Evolutionary conservation across 2,797 vertebrate genomes (phyloP), one percentile per base, ranked within the genome.

Genomic region (Eidolon dupreanum): DNA sequence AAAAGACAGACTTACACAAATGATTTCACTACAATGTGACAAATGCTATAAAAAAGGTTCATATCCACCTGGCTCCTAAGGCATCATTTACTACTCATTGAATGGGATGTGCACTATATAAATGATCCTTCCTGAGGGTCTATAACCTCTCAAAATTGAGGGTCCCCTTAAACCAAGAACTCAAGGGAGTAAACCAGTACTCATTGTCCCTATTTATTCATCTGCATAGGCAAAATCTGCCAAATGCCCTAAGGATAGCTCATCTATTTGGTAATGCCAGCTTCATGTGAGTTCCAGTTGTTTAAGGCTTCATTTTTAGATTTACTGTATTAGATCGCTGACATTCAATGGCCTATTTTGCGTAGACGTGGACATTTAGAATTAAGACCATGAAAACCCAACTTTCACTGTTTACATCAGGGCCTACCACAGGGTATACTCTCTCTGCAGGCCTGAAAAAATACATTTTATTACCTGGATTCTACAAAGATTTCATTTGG

Each of bases 191-290:
- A 57, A 85, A 78, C 73, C 31, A 81, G 71, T 68, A 33, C 75
- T 94, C 77, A 90, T 0, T 36, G 77, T 66, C 38, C 16, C 68
- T 85, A 55, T 8, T 95, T 75, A 79, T 93, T 57, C 88, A 86
- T 87, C 96, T 97, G 92, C 81, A 33, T 7, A 33, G 88, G 49
- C 57, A 84, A 81, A 94, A 71, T 77, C 46, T 94, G 70, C 89
- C 87, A 75, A 73, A 57, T 24, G 68, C 49, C 92, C 53, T 28
- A 11, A 77, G 91, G 82, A 22, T 13, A 28, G 66, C 55, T 46
- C 20, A 22, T 93, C 57, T 88, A 36, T 66, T 90, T 83, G 81
- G 68, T 63, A 83, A 65, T 41, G 46, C 36, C 31, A 68, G n/a
- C n/a, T 17, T 63, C 49, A 31, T 63, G 12, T 57, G 73, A 84